A percentile compares a stretch with the other conserved stretches of the same genome.
Conservation (phyloP, 1,140 invertebrate species). For the Cecropterus lyciades region DNA sequence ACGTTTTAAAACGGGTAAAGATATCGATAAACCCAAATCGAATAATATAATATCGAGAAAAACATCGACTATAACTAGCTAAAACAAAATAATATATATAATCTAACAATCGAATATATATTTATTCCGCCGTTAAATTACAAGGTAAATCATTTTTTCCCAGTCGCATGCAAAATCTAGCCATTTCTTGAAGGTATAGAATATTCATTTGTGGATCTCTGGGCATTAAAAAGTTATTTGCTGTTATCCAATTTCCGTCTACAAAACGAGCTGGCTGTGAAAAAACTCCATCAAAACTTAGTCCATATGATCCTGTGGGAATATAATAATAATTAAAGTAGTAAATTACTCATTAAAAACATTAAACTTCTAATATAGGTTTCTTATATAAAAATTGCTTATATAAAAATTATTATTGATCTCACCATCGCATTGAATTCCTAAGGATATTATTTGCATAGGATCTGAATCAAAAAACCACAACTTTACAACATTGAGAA, state of each 20-base stretch:
- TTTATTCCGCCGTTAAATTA: constrained; percentile 39
- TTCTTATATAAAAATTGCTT: too few relatives aligned
- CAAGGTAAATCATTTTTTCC: constrained; percentile 55
- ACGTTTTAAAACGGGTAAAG: constrained; percentile 38
- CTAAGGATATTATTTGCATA: constrained; percentile 72
- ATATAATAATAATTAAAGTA: too few relatives aligned
- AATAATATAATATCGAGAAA: constrained; percentile 10
- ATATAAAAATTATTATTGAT: too few relatives aligned
- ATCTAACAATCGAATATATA: not conserved
- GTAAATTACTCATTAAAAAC: too few relatives aligned
- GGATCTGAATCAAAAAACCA: constrained; percentile 70
- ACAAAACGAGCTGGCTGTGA: constrained; percentile 78
- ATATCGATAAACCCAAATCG: constrained; percentile 34
- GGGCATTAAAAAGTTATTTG: constrained; percentile 63
- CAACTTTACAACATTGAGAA: constrained; percentile 68
- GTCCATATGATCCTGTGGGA: constrained; percentile 80
- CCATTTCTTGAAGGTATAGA: constrained; percentile 64
- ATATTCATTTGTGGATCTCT: constrained; percentile 63
- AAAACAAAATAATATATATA: too few relatives aligned
- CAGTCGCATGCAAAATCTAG: constrained; percentile 53
- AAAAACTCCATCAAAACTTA: constrained; percentile 74
- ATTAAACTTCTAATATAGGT: too few relatives aligned
- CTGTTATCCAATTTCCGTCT: constrained; percentile 72
- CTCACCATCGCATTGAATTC: constrained; percentile 78
- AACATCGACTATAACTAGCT: not conserved